These are phyloP conservation scores for Adelosebastes latens DNA, from an alignment of 2,797 vertebrate genomes.

Conservation along the genomic window DNA sequence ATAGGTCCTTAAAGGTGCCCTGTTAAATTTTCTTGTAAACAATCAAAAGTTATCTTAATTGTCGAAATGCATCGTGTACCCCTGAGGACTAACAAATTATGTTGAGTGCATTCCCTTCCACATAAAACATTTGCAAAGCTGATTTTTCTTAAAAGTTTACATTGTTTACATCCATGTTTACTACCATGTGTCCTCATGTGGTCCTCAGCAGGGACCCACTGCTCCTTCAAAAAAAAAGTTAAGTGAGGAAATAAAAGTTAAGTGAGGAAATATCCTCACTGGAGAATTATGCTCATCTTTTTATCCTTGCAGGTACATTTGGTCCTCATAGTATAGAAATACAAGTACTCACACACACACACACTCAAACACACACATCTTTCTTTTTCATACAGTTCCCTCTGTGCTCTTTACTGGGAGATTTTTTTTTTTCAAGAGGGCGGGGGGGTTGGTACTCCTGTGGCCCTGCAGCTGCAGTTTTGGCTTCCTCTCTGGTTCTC, in stretches of 20 bases:
- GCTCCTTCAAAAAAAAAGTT: no score
- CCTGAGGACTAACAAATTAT: no score
- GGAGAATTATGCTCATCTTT: background rate
- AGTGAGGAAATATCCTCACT: background rate
- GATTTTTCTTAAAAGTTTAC: no score
- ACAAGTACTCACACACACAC: conserved; percentile 2
- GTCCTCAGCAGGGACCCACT: no score
- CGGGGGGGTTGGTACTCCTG: conserved; percentile 32
- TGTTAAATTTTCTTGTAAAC: fast-evolving
- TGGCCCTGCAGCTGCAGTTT: conserved; percentile 65
- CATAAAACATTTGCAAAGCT: no score
- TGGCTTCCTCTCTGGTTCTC: conserved; percentile 64
- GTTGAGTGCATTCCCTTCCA: no score
- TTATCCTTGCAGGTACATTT: conserved; percentile 9
- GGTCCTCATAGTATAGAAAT: background rate
- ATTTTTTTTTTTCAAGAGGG: background rate
- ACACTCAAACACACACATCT: conserved; percentile 10
- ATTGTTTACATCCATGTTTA: background rate
- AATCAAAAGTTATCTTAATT: no score
- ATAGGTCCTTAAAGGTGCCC: fast-evolving
- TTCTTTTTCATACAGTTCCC: conserved; percentile 10
- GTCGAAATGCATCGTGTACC: fast-evolving
- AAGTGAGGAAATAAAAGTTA: background rate
- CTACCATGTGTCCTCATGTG: background rate
- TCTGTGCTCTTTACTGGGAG: background rate